Evolutionary conservation across 2,113 vertebrate species (phyloP).

Genomic region (Pachycephala philippinensis): DNA sequence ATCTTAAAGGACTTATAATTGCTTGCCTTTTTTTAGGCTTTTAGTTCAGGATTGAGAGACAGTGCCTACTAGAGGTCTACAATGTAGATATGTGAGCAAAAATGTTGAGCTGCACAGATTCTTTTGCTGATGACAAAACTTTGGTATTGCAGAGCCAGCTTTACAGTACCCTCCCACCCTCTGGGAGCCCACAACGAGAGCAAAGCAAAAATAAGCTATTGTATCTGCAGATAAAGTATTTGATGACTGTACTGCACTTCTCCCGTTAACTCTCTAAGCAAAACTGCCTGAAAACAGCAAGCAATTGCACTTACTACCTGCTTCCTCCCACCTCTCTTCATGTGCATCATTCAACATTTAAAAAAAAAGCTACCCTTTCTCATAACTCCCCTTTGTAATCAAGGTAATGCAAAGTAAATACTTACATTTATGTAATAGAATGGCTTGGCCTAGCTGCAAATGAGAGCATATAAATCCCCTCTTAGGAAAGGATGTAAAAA

Average conservation of each 20-base stretch:
- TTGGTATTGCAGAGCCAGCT: not conserved
- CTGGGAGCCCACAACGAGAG: not conserved
- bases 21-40: not conserved
- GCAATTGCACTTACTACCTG: not conserved
- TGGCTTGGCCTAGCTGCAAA: not conserved
- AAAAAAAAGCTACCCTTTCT: not conserved
- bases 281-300: not conserved
- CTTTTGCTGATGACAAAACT: not conserved
- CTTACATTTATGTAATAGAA: not conserved
- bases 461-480: not conserved
- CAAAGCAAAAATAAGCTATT: conserved; percentile 33
- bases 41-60: not conserved
- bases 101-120: not conserved
- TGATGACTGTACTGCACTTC: not conserved
- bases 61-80: not conserved
- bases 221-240: not conserved
- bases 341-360: not conserved
- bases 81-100: not conserved
- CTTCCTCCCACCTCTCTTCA: not conserved
- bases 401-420: not conserved
- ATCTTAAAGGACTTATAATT: not conserved
- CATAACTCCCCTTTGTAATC: not conserved
- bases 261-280: not conserved
- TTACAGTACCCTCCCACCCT: not conserved
- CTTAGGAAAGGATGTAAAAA: not conserved